Base-by-base conservation (phyloP, 2,113 vertebrate genomes). In the Nestor notabilis region DNA sequence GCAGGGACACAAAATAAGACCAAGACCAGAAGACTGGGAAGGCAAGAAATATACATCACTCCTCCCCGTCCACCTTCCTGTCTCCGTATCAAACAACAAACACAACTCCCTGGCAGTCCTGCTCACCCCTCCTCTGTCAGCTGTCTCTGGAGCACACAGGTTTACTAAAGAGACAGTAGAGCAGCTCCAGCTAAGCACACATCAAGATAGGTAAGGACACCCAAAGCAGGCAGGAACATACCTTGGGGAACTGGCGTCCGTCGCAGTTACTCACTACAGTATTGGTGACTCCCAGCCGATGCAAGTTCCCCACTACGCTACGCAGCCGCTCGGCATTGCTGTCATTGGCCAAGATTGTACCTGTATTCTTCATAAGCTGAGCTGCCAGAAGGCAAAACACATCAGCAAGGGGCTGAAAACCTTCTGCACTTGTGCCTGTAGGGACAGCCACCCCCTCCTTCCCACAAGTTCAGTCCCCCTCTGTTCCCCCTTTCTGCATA, bases 331-430 rank as follows among this genome's bases (percentile, higher is more conserved):
- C 99, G 0, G 98, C 98, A 5, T 95, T 99, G 93, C 98, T 98
- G 29, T 99, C 99, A 0, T 99, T 99, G 17, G 99, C 99, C 72
- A 99, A 96, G 35, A 99, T 99, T 92, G 98, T 95, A 3, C 99
- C 99, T 0, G 99, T 99, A 97, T 99, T 99, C 97, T 98, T 99
- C 99, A 99, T 99, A 41, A 99, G 98, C 96, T 99, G 99, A 93
- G 99, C 99, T 99, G 82, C 15, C 90, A 14, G 68, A 56, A 50
- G 47, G 47, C 14, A 89, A 43, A 77, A 43, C 31, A 46, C 14
- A 89, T 43, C 19, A 89, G 29, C 61, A 52, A 75, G n/a, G 31
- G 17, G 13, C 39, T 79, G 16, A 87, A 84, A 72, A 47, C 5
- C 13, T 37, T n/a, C 21, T 4, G 10, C 1, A 0, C 41, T 39